These are phyloP conservation scores for Leucosticte australis DNA, from an alignment of 2,113 vertebrate genomes.

Conservation along the genomic window DNA sequence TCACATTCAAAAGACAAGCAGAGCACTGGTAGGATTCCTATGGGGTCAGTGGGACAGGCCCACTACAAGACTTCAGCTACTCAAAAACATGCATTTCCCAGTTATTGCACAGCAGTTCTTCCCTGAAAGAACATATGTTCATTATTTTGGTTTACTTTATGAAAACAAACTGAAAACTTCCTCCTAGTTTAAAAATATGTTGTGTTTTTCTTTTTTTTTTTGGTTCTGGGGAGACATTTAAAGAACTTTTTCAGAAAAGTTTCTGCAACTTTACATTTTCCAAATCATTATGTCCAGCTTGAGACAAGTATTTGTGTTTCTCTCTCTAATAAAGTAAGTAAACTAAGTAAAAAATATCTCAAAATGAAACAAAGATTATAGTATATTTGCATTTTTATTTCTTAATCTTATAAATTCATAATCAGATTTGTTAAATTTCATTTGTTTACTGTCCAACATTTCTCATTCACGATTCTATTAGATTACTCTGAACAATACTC, in stretches of 20 bases:
- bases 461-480: background rate
- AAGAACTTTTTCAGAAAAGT: background rate
- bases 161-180: background rate
- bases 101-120: background rate
- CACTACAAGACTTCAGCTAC: background rate
- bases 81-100: background rate
- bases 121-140: background rate
- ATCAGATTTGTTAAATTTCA: background rate
- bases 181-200: background rate
- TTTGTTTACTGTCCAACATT: background rate
- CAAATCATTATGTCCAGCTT: background rate
- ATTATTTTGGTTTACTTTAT: background rate
- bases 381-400: background rate
- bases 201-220: background rate
- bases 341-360: background rate
- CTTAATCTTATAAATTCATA: background rate
- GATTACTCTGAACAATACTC: background rate
- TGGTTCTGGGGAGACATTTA: accelerated
- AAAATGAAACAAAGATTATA: background rate
- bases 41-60: background rate
- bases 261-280: background rate
- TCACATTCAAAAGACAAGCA: background rate
- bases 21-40: background rate
- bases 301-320: background rate
- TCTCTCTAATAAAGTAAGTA: background rate